Evolutionary conservation across 1,140 invertebrate species (phyloP).

Genomic region (Macrocentrus cingulum): DNA sequence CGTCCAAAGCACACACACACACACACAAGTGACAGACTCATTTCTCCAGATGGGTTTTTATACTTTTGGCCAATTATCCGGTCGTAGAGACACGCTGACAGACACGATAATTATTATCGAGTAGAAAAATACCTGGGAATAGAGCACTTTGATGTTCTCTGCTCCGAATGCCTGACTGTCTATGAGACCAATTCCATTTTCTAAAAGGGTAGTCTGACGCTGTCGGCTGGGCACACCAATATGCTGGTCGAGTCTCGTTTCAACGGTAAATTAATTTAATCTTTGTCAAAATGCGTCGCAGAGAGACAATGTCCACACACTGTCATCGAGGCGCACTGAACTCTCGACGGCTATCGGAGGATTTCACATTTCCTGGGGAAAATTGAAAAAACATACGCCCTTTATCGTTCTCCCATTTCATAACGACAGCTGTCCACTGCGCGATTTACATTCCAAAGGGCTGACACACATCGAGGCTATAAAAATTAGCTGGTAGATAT

Average conservation of each 20-base stretch:
- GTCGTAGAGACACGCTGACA: conserved; percentile 33
- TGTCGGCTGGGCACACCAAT: not conserved
- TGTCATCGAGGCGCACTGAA: conserved; percentile 1
- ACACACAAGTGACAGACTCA: not conserved
- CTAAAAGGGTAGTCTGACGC: conserved; percentile 23
- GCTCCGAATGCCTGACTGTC: not conserved
- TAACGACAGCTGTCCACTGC: conserved; percentile 20
- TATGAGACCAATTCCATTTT: conserved; percentile 34
- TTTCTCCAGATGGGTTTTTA: too few species aligned
- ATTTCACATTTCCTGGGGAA: conserved; percentile 41
- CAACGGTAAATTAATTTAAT: conserved; percentile 21
- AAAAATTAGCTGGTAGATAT: too few species aligned
- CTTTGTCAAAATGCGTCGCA: conserved; percentile 23
- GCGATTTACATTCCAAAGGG: conserved; percentile 6
- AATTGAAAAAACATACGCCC: conserved; percentile 34
- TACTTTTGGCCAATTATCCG: too few species aligned
- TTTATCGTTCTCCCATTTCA: conserved; percentile 18
- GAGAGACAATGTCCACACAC: conserved; percentile 1
- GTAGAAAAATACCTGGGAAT: conserved; percentile 38
- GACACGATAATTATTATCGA: conserved; percentile 48
- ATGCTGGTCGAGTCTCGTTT: not conserved
- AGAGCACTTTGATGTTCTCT: conserved; percentile 14
- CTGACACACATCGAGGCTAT: not conserved
- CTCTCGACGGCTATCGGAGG: conserved; percentile 25
- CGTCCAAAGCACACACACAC: not conserved